Base-by-base conservation (phyloP, 1,140 invertebrate genomes). In the Diabrotica undecimpunctata region DNA sequence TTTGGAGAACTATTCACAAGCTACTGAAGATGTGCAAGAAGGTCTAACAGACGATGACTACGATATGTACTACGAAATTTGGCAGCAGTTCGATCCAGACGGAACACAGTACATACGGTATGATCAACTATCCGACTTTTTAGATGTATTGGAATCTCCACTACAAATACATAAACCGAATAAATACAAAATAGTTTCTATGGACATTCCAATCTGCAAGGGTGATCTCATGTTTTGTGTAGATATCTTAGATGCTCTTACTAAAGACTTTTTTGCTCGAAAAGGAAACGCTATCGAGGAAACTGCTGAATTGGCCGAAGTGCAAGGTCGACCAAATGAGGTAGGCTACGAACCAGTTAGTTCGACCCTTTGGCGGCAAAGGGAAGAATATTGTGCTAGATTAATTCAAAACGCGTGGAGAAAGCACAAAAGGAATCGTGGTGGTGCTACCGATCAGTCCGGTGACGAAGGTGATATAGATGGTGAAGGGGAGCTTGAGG, bases 51-150 rank as follows among this genome's bases (percentile, higher is more conserved):
- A 97, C 78, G 96, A 99, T 81, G 96, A 99, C 79, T 98, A 98
- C 82, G 97, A 99, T 79, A 97, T 98, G 95, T 99, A 97, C 82
- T 99, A 99, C 79, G 96, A 98, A 82, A 97, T 98, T 70, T 99
- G 97, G 97, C 95, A 98, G 79, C 90, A 95, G 74, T 99, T 95
- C 81, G 97, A 99, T 82, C 96, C 96, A 0, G 93, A 98, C 75
- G 96, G 96, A 56, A 97, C 95, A 5, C 94, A 98, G 80, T 99
- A 97, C 81, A 97, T 99, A 73, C 86, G 89, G 55, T 96, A 97
- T 81, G 89, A 95, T 72, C 89, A 95, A 79, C 81, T 99, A 55
- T 95, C 94, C 0, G 95, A 97, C 71, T 97, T 99, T 82, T 81
- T 98, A 54, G 94, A 98, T 79, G 93, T 95, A 62, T 85, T 97